A percentile compares a stretch with the other conserved stretches of the same genome.
These are phyloP conservation scores for Rutpela maculata DNA, from an alignment of 2,888 invertebrate genomes.

Conservation along the genomic window DNA sequence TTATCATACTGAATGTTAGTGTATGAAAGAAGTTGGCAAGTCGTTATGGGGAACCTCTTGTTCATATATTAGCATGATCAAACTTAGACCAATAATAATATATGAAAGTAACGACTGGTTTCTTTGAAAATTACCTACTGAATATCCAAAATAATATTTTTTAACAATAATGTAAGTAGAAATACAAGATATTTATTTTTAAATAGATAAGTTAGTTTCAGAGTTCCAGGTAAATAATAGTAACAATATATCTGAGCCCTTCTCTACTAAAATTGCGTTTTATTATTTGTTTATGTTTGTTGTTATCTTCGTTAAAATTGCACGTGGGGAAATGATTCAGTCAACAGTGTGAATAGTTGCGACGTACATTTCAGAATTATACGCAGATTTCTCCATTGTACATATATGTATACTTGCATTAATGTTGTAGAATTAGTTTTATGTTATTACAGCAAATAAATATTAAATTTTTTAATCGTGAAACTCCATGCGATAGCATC, in stretches of 20 bases:
- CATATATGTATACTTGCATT: not conserved
- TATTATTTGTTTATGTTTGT: conserved; percentile 6
- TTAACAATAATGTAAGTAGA: too few species aligned
- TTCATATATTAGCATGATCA: too few species aligned
- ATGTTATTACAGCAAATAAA: not conserved
- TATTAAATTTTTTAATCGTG: not conserved
- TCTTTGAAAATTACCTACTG: too few species aligned
- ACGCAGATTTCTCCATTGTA: not conserved
- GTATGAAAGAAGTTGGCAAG: too few species aligned
- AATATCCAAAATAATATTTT: too few species aligned
- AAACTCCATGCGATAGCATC: not conserved
- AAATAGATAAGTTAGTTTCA: too few species aligned
- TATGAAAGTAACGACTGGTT: too few species aligned
- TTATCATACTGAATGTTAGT: too few species aligned
- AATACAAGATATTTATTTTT: too few species aligned
- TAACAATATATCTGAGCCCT: not conserved
- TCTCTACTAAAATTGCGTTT: not conserved
- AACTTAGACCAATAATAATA: too few species aligned
- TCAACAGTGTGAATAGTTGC: not conserved
- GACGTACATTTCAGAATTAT: not conserved
- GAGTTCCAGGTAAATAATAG: not conserved
- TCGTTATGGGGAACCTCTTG: too few species aligned
- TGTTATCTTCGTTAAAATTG: conserved; percentile 18
- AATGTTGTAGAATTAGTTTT: not conserved
- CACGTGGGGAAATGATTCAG: conserved; percentile 29